Evolutionary conservation across 1,140 invertebrate genomes (phyloP).

Genomic region (Dermatophagoides farinae): DNA sequence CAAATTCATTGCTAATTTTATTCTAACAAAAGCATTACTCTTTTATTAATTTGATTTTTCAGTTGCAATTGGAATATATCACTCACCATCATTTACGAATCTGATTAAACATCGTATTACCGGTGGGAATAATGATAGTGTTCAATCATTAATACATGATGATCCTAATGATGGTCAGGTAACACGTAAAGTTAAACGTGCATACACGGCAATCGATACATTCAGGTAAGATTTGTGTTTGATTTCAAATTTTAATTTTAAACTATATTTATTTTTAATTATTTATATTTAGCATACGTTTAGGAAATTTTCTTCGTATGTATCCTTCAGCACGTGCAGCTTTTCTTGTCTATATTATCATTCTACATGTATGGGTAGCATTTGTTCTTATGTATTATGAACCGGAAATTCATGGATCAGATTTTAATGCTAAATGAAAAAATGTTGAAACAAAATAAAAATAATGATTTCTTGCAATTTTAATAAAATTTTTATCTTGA

Average conservation of each 20-base stretch:
- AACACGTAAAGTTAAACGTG: constrained; percentile 51
- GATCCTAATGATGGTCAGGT: constrained; percentile 54
- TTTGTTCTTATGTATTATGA: constrained; percentile 44
- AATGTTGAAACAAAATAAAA: no score
- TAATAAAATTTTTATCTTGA: no score
- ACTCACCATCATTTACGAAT: constrained; percentile 4
- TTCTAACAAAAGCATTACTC: background rate
- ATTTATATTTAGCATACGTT: constrained; percentile 48
- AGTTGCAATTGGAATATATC: constrained; percentile 12
- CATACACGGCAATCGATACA: constrained; percentile 50
- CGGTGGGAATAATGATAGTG: background rate
- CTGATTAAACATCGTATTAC: background rate
- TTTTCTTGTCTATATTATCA: constrained; percentile 47
- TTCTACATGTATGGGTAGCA: constrained; percentile 48
- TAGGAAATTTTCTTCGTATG: constrained; percentile 52
- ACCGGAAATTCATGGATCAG: constrained; percentile 36
- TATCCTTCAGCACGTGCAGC: constrained; percentile 58
- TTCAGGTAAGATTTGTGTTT: constrained; percentile 30
- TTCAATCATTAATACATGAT: constrained; percentile 27
- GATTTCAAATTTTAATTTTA: constrained; percentile 40
- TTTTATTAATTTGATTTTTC: background rate
- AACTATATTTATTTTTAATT: constrained; percentile 29
- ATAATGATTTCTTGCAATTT: no score
- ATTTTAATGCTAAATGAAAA: constrained; percentile 11
- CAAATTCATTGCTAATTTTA: background rate